A percentile compares a stretch with the other conserved stretches of the same genome.
Evolutionary conservation across 2,797 vertebrate species (phyloP).

Genomic region (Orientallactaga sibirica): DNA sequence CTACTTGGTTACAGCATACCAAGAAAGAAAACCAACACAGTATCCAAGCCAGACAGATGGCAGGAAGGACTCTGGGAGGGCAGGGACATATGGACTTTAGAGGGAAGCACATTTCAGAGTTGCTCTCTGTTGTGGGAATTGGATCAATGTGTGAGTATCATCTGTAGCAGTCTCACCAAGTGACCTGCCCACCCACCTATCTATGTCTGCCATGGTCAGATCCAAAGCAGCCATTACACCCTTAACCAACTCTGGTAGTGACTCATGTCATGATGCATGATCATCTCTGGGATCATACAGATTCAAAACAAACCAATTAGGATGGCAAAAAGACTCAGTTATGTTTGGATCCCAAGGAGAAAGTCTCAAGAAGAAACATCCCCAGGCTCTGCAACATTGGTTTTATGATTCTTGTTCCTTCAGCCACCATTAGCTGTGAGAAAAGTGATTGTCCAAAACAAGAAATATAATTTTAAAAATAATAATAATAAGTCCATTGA

Average conservation of each 20-base stretch:
- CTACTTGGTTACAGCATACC: not conserved
- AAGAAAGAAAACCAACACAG: slow-evolving; percentile 8
- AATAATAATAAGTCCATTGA: too few relatives aligned
- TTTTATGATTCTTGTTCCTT: not conserved
- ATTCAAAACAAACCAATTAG: not conserved
- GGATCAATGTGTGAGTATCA: not conserved
- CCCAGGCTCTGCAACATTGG: not conserved
- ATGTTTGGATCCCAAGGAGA: too few relatives aligned
- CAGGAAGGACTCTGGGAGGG: not conserved
- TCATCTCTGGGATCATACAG: not conserved
- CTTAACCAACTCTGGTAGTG: not conserved
- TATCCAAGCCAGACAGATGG: not conserved
- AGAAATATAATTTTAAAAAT: not conserved
- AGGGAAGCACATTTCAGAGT: not conserved
- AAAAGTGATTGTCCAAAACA: too few relatives aligned
- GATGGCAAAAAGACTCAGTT: too few relatives aligned
- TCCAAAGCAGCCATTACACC: not conserved
- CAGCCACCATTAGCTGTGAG: too few relatives aligned
- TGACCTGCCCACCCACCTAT: not conserved
- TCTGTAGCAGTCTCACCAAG: not conserved
- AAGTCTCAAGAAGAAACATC: not conserved
- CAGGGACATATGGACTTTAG: not conserved
- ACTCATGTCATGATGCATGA: not conserved
- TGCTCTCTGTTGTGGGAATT: not conserved
- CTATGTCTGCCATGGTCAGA: not conserved